Base-by-base conservation (phyloP, 1,140 invertebrate genomes). In the Steinernema khuongi region DNA sequence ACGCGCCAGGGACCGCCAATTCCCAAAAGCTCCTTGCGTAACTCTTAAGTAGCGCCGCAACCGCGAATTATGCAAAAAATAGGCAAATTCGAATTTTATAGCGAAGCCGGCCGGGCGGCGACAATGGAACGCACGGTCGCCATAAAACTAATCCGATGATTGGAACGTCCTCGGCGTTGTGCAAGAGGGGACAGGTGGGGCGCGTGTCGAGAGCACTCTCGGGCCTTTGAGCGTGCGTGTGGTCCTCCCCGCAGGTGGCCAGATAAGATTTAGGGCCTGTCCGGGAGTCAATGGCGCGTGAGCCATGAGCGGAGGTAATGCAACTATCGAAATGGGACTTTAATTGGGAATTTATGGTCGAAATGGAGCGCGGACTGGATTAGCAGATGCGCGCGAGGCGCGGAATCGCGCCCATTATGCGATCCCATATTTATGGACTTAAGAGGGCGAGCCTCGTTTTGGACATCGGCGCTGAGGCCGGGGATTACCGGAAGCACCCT, bases 251-350 rank as follows among this genome's bases (percentile, higher is more conserved):
- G 50, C 50, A 60, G 50, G 50, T 60, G 50, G 11, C 50, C 36
- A 60, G 50, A 60, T 60, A 60, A 60, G 50, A 60, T 60, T 60
- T 60, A 60, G 50, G 50, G 50, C 50, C 50, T 17, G 4, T 60
- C 19, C 4, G 22, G 36, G 36, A 41, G 50, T 60, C 26, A 60
- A 60, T 60, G 50, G 50, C 50, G 50, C 50, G 50, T 22, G 50
- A 60, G 26, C 50, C 14, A 26, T 60, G 50, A 7, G 50, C 7
- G 14, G 14, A 11, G 36, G 50, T 60, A 60, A 60, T 60, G 50
- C 50, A 60, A 60, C 50, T 60, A 26, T 60, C 11, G 50, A 60
- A 60, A n/a, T 41, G 50, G 19, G 7, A 60, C 50, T 60, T 60
- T 60, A 60, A 60, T 60, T 60, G 50, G 50, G 50, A 60, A 60